phyloP scores from a whole-genome alignment of 2,888 invertebrate genomes.

The Scaptomyza cyrtandrae region DNA sequence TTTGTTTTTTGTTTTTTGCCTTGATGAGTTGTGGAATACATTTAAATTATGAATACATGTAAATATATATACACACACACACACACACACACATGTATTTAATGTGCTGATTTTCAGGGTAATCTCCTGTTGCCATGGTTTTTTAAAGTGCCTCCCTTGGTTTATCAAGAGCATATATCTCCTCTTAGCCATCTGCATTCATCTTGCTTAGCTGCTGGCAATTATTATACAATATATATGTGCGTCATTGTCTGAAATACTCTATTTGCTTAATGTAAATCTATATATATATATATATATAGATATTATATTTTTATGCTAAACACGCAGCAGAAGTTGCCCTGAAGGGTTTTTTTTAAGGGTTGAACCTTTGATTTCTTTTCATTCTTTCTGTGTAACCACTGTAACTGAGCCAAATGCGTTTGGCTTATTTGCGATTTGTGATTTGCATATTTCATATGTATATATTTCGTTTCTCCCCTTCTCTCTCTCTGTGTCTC shows the following conservation, averaged over 20 bases:
- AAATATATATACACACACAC: conserved; percentile 9
- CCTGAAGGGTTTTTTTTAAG: conserved; percentile 50
- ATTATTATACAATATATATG: conserved; percentile 34
- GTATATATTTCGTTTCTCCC: not conserved
- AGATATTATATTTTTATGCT: conserved; percentile 46
- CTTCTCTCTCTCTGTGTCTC: not conserved
- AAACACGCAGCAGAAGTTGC: conserved; percentile 24
- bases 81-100: not conserved
- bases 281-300: conserved; percentile 7
- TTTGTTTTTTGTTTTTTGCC: too few relatives aligned
- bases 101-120: not conserved
- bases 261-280: conserved; percentile 38
- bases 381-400: conserved; percentile 2
- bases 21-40: conserved; percentile 54
- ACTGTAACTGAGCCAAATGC: conserved; percentile 61
- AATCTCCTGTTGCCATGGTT: not conserved
- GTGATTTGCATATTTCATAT: conserved; percentile 68
- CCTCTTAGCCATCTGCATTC: conserved; percentile 68
- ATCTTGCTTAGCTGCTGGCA: conserved; percentile 26
- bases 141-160: conserved; percentile 12
- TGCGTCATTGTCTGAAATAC: conserved; percentile 29
- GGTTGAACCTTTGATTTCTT: conserved; percentile 43
- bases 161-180: conserved; percentile 28
- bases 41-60: conserved; percentile 57
- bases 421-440: conserved; percentile 70